Evolutionary conservation across 2,113 vertebrate genomes (phyloP), one percentile per base, ranked within the genome.

Genomic region (Callaeas wilsoni): DNA sequence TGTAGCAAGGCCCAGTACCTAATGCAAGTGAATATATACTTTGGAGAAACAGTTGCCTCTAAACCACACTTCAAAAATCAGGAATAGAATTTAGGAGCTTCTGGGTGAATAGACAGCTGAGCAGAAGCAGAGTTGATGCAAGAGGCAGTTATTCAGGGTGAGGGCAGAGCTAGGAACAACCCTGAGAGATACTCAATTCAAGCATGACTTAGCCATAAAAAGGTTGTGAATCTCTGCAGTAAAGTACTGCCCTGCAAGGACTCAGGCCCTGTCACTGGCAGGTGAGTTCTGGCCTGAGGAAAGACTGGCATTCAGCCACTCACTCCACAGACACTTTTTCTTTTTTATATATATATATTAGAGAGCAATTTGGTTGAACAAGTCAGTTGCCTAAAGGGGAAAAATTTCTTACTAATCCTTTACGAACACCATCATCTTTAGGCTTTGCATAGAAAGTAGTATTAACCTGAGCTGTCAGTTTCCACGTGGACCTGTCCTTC

Each of bases 101-200:
- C 30, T 33, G 33, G 3, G 1, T 7, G 7, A 50, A 12, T 32
- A 60, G 15, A 26, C 7, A 60, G 15, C 16, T 70, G 30, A 79
- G 47, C 84, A 86, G 76, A 82, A 74, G 27, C 8, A 53, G 46
- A 88, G 26, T 10, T 44, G 41, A 78, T 35, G 4, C 20, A 69
- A 88, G 16, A 69, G 64, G 47, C 46, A 77, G 41, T 13, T 4
- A 37, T 32, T 56, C 70, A 67, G 35, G 16, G 35, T 35, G 47
- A 73, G 19, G 35, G 8, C 53, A 75, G 29, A 63, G 21, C 41
- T 63, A 35, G 27, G 76, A 77, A 30, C 7, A 12, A 67, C 13
- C 9, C 16, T 0, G 0, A 56, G n/a, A 75, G 8, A 65, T 7
- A 29, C 0, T 1, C 6, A 74, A n/a, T 42, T 64, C 10, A 42